Evolutionary conservation across 2,797 vertebrate genomes (phyloP), one percentile per base, ranked within the genome.

Genomic region (Tachyglossus aculeatus): DNA sequence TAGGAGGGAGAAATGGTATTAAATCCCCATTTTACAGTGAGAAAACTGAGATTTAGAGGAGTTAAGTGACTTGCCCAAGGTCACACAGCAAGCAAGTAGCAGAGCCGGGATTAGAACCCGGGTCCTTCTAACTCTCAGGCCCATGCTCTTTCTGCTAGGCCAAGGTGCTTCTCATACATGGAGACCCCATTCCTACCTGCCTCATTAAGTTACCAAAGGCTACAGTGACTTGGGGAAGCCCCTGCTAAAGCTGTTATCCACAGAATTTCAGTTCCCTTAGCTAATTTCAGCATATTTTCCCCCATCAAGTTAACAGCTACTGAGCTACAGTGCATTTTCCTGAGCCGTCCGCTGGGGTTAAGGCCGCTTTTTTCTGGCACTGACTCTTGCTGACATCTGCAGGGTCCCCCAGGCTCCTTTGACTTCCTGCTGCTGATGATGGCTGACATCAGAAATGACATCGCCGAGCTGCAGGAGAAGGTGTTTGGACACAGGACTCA

Each of bases 341-440:
- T 37, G 9, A 9, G 7, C 29, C 16, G 13, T 5, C 9, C 21
- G 57, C 19, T 5, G 6, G 24, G 22, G 24, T 4, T 12, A 11
- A 32, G 36, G 8, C 27, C 19, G 13, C 5, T 18, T 0, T 6
- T 7, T 10, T 24, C 50, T 33, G 39, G 19, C 63, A 67, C 16
- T 71, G 38, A n/a, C 27, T 65, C 39, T 43, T 48, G 14, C 25
- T 75, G 40, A 37, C 43, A 3, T 74, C 31, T 66, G 59, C 70
- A 99, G 97, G 98, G 98, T 15, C 95, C 96, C 3, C 98, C 97
- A 0, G 97, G 97, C 66, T 99, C 97, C 50, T 99, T 99, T 25
- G 97, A 99, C 74, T 98, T 98, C 91, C 91, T 99, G 33, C 88
- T 99, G 16, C 91, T 99, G 39, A 91, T 99, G 86, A 95, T 99